Base-by-base conservation (phyloP, 1,140 invertebrate species). In the Cyclargus thomasi region DNA sequence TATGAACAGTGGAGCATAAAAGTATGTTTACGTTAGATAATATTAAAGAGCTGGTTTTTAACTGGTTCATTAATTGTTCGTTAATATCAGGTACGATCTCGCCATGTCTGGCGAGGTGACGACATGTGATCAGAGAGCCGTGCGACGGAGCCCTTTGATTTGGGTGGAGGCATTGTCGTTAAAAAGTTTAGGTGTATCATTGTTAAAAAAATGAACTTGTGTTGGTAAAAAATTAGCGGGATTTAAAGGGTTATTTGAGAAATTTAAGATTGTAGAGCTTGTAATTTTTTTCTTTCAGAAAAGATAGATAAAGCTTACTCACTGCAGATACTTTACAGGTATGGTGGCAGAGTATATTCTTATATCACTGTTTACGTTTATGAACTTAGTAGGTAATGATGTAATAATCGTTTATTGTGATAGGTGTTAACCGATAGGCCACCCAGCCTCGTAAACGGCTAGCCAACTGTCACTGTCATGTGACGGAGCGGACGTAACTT, bases 401-500 rank as follows among this genome's bases (percentile, higher is more conserved):
- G 55, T 21, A 59, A 20, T 59, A 59, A 59, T 59, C 20, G 14
- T 18, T 36, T 65, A 59, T 35, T 59, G 8, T 57, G 53, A 29
- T 65, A 59, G 62, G 70, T 71, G 75, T 71, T 70, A 77, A 75
- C 70, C 70, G 72, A 74, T 74, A 78, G 79, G 67, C 82, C 82
- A 83, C 77, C 80, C 81, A 72, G 69, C 63, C 62, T 47, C 67
- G 71, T 75, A 82, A 79, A 80, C 74, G 65, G 74, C 69, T 75
- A 73, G 78, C 82, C 86, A 87, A 87, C 84, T 89, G 86, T 88
- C 84, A 86, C 74, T 74, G 77, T 66, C 81, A 80, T 81, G 73
- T 83, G 82, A 84, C 83, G 82, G 78, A 76, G 77, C 82, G 83
- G 83, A 85, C 83, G 84, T 88, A 88, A 88, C 82, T 89, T 89